Conservation (phyloP, 1,140 invertebrate species). For the Drosophila auraria region DNA sequence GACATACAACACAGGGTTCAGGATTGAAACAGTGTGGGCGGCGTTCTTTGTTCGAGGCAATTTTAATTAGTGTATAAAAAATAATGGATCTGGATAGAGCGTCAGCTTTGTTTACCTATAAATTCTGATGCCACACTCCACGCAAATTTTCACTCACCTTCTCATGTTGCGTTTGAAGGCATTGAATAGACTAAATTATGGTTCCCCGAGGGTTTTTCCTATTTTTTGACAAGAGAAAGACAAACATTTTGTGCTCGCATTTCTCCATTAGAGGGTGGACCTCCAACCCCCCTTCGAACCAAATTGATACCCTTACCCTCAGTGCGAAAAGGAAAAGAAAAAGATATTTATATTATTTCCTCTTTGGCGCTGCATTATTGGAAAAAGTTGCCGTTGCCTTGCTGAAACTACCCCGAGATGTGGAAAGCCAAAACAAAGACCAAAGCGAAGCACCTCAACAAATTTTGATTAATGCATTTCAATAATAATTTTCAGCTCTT, state of each 20-base stretch:
- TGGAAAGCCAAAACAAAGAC: constrained; percentile 11
- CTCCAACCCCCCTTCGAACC: background rate
- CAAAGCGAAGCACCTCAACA: constrained; percentile 39
- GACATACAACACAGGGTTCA: background rate
- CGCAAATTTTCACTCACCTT: constrained; percentile 4
- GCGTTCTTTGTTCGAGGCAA: constrained; percentile 10
- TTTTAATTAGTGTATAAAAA: constrained; percentile 40
- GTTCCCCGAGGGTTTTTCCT: constrained; percentile 22
- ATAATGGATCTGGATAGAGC: constrained; percentile 34
- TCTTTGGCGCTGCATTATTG: constrained; percentile 62
- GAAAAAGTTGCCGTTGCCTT: constrained; percentile 7
- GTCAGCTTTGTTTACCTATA: constrained; percentile 28
- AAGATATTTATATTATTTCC: constrained; percentile 21
- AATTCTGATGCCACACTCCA: constrained; percentile 17
- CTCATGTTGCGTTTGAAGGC: constrained; percentile 24
- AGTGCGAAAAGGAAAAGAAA: background rate
- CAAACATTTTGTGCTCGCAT: constrained; percentile 32
- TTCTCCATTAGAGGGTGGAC: constrained; percentile 24
- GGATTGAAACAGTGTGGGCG: constrained; percentile 4
- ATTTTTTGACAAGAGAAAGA: constrained; percentile 9
- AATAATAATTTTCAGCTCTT: constrained; percentile 52
- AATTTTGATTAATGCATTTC: constrained; percentile 79
- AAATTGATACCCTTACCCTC: constrained; percentile 25
- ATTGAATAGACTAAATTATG: constrained; percentile 32
- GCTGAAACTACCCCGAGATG: constrained; percentile 49